A percentile compares a stretch with the other conserved stretches of the same genome.
These are phyloP conservation scores for Calyptommatus sinebrachiatus DNA, from an alignment of 2,113 vertebrate genomes.

Conservation along the genomic window DNA sequence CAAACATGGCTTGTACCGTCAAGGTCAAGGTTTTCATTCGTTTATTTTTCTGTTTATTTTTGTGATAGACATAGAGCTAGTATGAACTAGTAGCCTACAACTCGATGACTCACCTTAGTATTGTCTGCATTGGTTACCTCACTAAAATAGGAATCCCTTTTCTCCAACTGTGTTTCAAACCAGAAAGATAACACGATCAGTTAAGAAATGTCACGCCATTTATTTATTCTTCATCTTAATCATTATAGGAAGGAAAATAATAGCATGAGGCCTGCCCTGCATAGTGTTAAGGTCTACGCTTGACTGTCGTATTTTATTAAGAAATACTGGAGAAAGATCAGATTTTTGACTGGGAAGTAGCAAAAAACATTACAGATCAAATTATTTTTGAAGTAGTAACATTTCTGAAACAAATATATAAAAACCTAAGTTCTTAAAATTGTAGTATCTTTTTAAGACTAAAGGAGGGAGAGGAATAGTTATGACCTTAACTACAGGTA, in stretches of 20 bases:
- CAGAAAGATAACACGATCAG: background rate
- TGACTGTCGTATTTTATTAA: background rate
- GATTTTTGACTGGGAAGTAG: background rate
- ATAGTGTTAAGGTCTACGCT: background rate
- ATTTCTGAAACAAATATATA: background rate
- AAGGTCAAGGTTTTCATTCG: background rate
- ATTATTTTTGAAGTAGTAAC: background rate
- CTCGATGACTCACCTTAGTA: background rate
- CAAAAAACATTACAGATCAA: background rate
- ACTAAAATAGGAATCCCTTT: background rate
- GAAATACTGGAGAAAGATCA: background rate
- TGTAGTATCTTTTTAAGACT: background rate
- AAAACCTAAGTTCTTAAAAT: background rate
- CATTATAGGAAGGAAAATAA: background rate
- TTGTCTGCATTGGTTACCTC: background rate
- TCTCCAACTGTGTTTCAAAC: background rate
- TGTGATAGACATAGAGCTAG: background rate
- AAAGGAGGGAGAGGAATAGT: no score
- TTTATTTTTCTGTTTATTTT: background rate
- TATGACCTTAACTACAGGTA: background rate
- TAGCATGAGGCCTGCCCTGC: background rate
- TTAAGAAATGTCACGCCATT: background rate
- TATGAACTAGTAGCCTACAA: background rate
- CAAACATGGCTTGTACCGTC: background rate
- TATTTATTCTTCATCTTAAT: background rate